Evolutionary conservation across 2,113 vertebrate species (phyloP).

Genomic region (Meriones unguiculatus): DNA sequence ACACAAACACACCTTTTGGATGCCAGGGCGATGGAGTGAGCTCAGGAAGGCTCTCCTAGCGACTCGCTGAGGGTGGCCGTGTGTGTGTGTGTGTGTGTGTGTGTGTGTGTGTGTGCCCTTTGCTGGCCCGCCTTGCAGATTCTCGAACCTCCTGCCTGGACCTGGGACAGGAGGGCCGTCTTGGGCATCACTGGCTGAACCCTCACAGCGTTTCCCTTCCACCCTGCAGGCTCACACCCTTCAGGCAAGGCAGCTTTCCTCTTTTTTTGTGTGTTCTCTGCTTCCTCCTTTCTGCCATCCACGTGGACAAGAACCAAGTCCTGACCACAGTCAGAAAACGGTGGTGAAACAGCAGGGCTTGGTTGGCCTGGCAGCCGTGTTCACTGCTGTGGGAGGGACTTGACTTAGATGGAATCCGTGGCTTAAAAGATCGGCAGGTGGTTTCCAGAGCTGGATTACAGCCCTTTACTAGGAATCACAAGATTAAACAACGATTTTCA

Average conservation of each 20-base stretch:
- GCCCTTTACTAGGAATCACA: conserved; percentile 6
- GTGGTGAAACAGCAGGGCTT: neutral
- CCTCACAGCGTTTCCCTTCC: neutral
- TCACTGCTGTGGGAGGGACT: neutral
- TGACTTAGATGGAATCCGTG: neutral
- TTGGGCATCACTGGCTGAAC: neutral
- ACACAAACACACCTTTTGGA: neutral
- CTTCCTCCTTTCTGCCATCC: neutral
- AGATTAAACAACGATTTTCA: conserved; percentile 47
- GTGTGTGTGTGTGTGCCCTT: neutral
- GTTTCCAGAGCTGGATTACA: conserved; percentile 40
- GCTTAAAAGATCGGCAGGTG: conserved; percentile 38
- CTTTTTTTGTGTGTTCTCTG: neutral
- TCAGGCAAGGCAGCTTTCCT: conserved; percentile 34
- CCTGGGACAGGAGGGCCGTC: neutral
- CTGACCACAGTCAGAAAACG: neutral
- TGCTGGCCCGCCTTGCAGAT: neutral
- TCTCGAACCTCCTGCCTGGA: neutral
- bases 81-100: no score
- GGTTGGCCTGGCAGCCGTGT: neutral
- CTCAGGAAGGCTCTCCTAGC: conserved; percentile 11
- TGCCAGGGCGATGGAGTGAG: neutral
- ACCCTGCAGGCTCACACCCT: neutral
- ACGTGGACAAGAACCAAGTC: neutral
- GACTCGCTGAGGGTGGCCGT: neutral